Evolutionary conservation across 2,888 invertebrate genomes (phyloP), one percentile per base, ranked within the genome.

Genomic region (Ceriagrion tenellum): DNA sequence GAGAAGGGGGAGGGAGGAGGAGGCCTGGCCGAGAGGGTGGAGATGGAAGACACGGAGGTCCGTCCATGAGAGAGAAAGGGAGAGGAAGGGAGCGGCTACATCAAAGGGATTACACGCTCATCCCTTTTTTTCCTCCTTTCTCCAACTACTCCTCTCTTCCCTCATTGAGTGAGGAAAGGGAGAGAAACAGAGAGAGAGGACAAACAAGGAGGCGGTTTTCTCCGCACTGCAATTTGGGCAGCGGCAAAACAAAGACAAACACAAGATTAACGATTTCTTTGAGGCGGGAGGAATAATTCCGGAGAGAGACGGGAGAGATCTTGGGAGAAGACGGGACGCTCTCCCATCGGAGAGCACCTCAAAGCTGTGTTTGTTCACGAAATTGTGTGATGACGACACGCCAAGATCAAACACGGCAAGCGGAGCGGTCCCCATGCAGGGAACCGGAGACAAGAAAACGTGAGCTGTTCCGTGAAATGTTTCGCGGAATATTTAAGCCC

Each of bases 251-350:
- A 74, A 93, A 93, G 93, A 93, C 93, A 93, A 93, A 93, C 93
- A 93, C 93, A 69, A 93, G 93, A 93, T 93, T 93, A 93, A 69
- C 93, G 93, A 93, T 93, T 93, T 69, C 93, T 93, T 93, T 93
- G 69, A 63, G 47, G 63, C 55, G 63, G 47, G n/a, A 93, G 93
- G 69, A 93, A 93, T 93, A 74, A 69, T 93, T 93, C 26, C 74
- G 4, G 35, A 26, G 81, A 81, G 26, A 69, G n/a, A n/a, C 23
- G 47, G 47, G 69, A 40, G 93, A 93, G 93, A 93, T 93, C 93
- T 93, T 93, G 69, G 69, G 26, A 26, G 63, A 91, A 91, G 91
- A 30, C 35, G 69, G 63, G 56, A 56, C 16, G 18, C 30, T 47
- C 63, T 40, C 63, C 63, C 91, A 91, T 91, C 91, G 91, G 91